Evolutionary conservation across 2,113 vertebrate species (phyloP).

Genomic region (Phrynocephalus versicolor): DNA sequence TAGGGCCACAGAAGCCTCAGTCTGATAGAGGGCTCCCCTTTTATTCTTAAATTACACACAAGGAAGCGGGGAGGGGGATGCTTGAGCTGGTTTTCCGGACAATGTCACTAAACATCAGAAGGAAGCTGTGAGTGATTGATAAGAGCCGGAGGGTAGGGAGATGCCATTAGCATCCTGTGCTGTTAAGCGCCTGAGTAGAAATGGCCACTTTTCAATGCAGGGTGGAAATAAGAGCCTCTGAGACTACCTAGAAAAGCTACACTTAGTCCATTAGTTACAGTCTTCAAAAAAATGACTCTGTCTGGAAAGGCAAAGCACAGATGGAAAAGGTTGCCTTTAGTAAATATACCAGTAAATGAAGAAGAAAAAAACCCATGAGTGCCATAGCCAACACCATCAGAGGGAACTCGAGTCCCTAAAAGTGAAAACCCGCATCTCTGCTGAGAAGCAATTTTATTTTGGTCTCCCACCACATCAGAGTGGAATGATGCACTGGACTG

Average conservation of each 20-base stretch:
- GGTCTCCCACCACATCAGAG: not conserved
- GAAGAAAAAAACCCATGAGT: too few relatives aligned
- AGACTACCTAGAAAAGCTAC: not conserved
- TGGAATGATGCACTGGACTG: slow-evolving; percentile 7
- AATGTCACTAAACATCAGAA: not conserved
- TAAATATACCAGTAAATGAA: too few relatives aligned
- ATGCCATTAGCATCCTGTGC: not conserved
- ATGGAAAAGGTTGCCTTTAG: too few relatives aligned
- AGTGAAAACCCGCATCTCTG: too few relatives aligned
- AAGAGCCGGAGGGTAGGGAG: not conserved
- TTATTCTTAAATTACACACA: not conserved
- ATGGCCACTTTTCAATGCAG: not conserved
- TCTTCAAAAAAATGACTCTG: slow-evolving; percentile 3
- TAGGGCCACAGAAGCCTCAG: not conserved
- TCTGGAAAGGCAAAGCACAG: not conserved
- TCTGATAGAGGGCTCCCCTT: not conserved
- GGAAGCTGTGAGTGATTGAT: not conserved
- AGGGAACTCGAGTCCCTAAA: too few relatives aligned
- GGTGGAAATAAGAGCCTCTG: not conserved
- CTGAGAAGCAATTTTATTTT: not conserved
- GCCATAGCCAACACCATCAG: too few relatives aligned
- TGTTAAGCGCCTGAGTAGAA: not conserved
- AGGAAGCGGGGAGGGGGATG: not conserved
- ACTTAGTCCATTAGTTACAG: not conserved
- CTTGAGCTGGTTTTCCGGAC: not conserved